A percentile compares a stretch with the other conserved stretches of the same genome.
Conservation (phyloP, 2,797 vertebrate genomes). For the Aplochiton taeniatus region DNA sequence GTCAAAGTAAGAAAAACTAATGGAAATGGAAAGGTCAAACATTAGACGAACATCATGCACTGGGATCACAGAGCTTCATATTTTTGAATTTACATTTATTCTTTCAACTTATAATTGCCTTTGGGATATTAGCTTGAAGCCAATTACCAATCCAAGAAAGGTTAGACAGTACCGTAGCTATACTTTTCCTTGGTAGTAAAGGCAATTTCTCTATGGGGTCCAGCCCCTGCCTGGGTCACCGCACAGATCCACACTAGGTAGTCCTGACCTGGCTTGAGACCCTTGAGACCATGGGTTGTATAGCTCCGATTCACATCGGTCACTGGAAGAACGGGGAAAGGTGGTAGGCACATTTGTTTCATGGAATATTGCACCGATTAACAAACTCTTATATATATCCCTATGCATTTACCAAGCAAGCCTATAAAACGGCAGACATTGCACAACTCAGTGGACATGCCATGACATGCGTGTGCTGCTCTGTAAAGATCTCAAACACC, state of each 20-base stretch:
- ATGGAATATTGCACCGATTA: too few relatives aligned
- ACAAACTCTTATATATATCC: too few relatives aligned
- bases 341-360: background rate
- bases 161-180: conserved; percentile 22
- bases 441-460: too few relatives aligned
- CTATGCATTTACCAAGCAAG: too few relatives aligned
- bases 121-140: too few relatives aligned
- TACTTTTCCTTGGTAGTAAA: conserved; percentile 40
- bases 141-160: background rate
- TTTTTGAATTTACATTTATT: too few relatives aligned
- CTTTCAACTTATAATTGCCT: too few relatives aligned
- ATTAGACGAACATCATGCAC: too few relatives aligned
- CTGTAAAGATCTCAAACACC: background rate
- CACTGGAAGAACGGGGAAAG: conserved; percentile 45
- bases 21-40: background rate
- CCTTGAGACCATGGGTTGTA: conserved; percentile 24
- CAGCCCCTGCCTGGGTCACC: conserved; percentile 59
- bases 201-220: conserved; percentile 30
- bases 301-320: conserved; percentile 40
- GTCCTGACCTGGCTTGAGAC: conserved; percentile 48
- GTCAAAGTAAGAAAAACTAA: background rate
- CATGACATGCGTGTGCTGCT: too few relatives aligned
- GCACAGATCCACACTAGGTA: conserved; percentile 69
- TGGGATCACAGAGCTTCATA: too few relatives aligned
- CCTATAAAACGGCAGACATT: too few relatives aligned